Evolutionary conservation across 2,113 vertebrate species (phyloP).

Genomic region (Rutilus rutilus): DNA sequence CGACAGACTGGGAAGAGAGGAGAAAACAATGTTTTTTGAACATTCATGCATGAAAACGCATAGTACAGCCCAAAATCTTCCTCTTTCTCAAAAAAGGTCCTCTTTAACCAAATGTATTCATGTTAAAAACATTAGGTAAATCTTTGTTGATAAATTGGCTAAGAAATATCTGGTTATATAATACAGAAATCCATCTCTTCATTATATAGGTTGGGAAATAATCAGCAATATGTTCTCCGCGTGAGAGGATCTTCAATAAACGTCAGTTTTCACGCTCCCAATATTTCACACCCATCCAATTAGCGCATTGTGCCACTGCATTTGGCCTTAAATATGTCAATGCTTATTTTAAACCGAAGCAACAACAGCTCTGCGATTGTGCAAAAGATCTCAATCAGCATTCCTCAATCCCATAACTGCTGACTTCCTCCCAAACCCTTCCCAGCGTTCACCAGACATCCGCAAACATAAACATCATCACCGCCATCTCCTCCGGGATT

Average conservation of each 20-base stretch:
- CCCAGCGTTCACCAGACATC: slow-evolving; percentile 8
- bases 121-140: neutral
- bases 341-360: slow-evolving; percentile 21
- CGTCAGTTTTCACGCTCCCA: neutral
- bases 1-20: too few species aligned
- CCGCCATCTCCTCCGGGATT: slow-evolving; percentile 35
- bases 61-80: too few species aligned
- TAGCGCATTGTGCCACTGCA: neutral
- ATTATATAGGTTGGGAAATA: neutral
- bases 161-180: neutral
- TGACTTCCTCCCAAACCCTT: slow-evolving; percentile 26
- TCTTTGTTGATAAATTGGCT: neutral
- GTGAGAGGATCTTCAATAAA: neutral
- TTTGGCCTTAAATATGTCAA: slow-evolving; percentile 25
- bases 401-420: slow-evolving; percentile 31
- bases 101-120: neutral
- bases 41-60: too few species aligned
- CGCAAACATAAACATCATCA: slow-evolving; percentile 39
- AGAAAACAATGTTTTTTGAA: too few species aligned
- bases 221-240: neutral
- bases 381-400: slow-evolving; percentile 34
- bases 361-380: slow-evolving; percentile 15
- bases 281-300: slow-evolving; percentile 15
- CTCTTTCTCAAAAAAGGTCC: too few species aligned
- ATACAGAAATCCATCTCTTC: neutral